Evolutionary conservation across 2,888 invertebrate species (phyloP).

Genomic region (Empis livida): DNA sequence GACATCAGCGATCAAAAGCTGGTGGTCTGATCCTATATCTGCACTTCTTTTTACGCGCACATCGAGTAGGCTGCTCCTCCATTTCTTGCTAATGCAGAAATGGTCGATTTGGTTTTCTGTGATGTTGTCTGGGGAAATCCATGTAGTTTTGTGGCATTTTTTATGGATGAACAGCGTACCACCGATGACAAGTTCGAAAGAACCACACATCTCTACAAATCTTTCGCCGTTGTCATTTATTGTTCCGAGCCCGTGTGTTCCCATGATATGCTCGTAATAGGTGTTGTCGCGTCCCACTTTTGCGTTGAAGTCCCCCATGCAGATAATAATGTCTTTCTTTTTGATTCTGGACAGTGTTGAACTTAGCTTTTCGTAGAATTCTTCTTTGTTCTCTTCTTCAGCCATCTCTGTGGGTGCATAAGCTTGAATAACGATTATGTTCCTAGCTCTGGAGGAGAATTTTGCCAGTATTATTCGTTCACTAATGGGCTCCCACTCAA

Average conservation of each 20-base stretch:
- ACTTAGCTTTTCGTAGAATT: neutral
- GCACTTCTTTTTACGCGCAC: neutral
- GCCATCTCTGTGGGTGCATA: conserved; percentile 2
- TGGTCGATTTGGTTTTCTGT: neutral
- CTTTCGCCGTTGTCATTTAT: neutral
- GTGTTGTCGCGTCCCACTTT: conserved; percentile 2
- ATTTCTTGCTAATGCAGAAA: neutral
- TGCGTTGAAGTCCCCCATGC: conserved; percentile 1
- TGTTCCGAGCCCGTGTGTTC: neutral
- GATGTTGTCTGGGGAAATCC: neutral
- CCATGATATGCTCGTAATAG: neutral
- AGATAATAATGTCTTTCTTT: conserved; percentile 1
- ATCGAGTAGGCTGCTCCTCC: neutral
- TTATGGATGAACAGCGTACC: neutral
- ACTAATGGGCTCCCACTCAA: neutral
- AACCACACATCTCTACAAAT: neutral
- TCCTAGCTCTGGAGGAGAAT: conserved; percentile 6
- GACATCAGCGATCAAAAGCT: neutral
- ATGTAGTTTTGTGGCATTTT: neutral
- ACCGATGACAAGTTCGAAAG: neutral
- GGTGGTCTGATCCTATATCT: neutral
- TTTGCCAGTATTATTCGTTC: conserved; percentile 10
- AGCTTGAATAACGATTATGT: neutral
- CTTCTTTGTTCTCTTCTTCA: neutral
- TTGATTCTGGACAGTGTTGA: neutral